A percentile compares a stretch with the other conserved stretches of the same genome.
Evolutionary conservation across 2,113 vertebrate genomes (phyloP).

Genomic region (Fregetta grallaria): DNA sequence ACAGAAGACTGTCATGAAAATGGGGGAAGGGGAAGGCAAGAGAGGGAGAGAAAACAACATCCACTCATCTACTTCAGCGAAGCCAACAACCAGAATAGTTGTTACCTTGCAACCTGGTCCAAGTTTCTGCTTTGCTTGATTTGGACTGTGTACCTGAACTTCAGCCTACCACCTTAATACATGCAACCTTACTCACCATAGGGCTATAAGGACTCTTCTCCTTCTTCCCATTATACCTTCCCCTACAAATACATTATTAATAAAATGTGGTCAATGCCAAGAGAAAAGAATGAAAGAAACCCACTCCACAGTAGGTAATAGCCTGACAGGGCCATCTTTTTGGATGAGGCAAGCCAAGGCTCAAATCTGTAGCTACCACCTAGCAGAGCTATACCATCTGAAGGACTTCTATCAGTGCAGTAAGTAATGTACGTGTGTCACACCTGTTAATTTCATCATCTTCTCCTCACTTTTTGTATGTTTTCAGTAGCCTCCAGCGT

Average conservation of each 20-base stretch:
- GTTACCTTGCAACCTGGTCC: not conserved
- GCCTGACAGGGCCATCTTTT: not conserved
- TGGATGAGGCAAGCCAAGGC: not conserved
- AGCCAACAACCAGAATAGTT: not conserved
- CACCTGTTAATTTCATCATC: not conserved
- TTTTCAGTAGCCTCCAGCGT: not conserved
- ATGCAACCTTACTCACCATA: not conserved
- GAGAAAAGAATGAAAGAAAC: not conserved
- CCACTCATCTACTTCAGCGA: not conserved
- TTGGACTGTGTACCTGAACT: conserved; percentile 17
- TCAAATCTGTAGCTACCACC: not conserved
- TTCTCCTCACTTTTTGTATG: not conserved
- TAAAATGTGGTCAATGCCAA: not conserved
- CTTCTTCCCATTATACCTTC: not conserved
- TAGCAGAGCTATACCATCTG: not conserved
- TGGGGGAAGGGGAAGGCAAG: not conserved
- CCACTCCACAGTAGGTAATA: not conserved
- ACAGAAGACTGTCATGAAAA: not conserved
- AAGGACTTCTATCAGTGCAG: not conserved
- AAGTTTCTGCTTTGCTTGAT: not conserved
- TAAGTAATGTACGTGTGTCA: not conserved
- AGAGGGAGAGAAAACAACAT: not conserved
- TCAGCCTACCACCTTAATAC: not conserved
- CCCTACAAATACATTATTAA: not conserved
- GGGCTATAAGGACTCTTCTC: not conserved